Base-by-base conservation (phyloP, 2,888 invertebrate species). In the Apamea crenata region DNA sequence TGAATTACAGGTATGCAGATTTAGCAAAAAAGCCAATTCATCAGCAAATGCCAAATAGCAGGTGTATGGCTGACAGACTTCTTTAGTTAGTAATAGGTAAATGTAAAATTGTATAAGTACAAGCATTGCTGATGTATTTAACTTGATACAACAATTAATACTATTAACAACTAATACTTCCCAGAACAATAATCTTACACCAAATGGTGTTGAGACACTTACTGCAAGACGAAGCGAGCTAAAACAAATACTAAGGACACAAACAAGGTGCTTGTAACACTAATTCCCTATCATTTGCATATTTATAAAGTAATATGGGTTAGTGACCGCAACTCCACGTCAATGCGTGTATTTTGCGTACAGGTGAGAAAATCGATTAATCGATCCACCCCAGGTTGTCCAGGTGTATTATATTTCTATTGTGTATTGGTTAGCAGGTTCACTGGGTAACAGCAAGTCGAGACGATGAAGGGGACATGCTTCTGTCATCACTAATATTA, bases 1-100 rank as follows among this genome's bases (percentile, higher is more conserved):
- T 91, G 97, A 97, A 82, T 87, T 96, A 77, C 95, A 95, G 95
- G 97, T 96, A n/a, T n/a, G n/a, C n/a, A n/a, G n/a, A n/a, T n/a
- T n/a, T n/a, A n/a, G n/a, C n/a, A n/a, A n/a, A n/a, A n/a, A n/a
- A n/a, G n/a, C n/a, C n/a, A n/a, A n/a, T n/a, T n/a, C n/a, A n/a
- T n/a, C n/a, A n/a, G n/a, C n/a, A n/a, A n/a, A n/a, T n/a, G n/a
- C n/a, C n/a, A n/a, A n/a, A n/a, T n/a, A n/a, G n/a, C n/a, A n/a
- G n/a, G n/a, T n/a, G n/a, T n/a, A n/a, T n/a, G n/a, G n/a, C n/a
- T n/a, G n/a, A n/a, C n/a, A n/a, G n/a, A n/a, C n/a, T n/a, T n/a
- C n/a, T n/a, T n/a, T n/a, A n/a, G n/a, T n/a, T n/a, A n/a, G n/a
- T n/a, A n/a, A n/a, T n/a, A n/a, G n/a, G n/a, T n/a, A n/a, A n/a